Evolutionary conservation across 2,797 vertebrate species (phyloP).

Genomic region (Lagorchestes hirsutus): DNA sequence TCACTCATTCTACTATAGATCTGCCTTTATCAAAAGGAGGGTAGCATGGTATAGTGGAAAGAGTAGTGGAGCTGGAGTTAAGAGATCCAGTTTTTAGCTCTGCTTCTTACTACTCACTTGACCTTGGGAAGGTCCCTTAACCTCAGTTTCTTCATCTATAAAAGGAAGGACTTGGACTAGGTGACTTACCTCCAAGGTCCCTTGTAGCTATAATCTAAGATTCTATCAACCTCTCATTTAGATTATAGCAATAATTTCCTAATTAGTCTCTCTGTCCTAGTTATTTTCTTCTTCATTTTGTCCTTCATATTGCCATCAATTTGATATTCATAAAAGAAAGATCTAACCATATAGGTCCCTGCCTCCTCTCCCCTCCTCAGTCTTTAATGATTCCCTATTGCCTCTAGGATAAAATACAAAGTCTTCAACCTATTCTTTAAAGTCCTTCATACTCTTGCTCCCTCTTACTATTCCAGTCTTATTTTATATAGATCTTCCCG

Average conservation of each 20-base stretch:
- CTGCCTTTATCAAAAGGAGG: neutral
- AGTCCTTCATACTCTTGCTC: neutral
- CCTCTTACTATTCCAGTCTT: neutral
- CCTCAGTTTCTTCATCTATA: neutral
- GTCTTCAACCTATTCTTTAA: neutral
- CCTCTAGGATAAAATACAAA: neutral
- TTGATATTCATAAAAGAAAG: neutral
- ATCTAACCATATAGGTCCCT: neutral
- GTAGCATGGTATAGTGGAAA: neutral
- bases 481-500: neutral
- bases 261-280: neutral
- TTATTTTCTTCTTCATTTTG: neutral
- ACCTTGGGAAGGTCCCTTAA: neutral
- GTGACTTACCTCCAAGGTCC: neutral
- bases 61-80: neutral
- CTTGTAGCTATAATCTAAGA: constrained; percentile 8
- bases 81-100: neutral
- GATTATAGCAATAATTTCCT: neutral
- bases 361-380: neutral
- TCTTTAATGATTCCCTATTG: neutral
- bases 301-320: neutral
- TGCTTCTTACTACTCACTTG: neutral
- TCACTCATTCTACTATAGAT: neutral
- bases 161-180: neutral
- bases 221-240: neutral